Evolutionary conservation across 1,140 invertebrate genomes (phyloP).

Genomic region (Eufriesea mexicana): DNA sequence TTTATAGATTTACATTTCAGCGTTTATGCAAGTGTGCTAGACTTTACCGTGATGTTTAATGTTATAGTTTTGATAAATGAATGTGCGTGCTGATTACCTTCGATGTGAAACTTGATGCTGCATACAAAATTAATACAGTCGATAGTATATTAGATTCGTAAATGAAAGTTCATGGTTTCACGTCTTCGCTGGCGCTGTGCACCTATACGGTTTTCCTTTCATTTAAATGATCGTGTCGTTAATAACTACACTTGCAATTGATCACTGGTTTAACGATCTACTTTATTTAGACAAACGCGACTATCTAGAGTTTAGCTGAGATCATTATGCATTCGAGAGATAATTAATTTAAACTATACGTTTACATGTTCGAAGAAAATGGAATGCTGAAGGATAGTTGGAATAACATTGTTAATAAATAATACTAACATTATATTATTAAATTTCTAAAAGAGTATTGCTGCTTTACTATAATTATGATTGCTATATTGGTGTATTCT

Average conservation of each 20-base stretch:
- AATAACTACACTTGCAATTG: not conserved
- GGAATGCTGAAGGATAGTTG: no score
- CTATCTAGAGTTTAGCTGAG: no score
- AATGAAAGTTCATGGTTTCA: slow-evolving; percentile 21
- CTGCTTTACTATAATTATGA: no score
- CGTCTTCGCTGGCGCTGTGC: not conserved
- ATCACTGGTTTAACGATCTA: not conserved
- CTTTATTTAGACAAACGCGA: no score
- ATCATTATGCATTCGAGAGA: no score
- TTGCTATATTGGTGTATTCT: no score
- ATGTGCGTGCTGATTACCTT: not conserved
- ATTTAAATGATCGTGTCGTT: not conserved
- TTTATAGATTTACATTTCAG: not conserved
- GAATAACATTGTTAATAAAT: no score
- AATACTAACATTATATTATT: no score
- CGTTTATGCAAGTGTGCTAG: not conserved
- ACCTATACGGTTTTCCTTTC: not conserved
- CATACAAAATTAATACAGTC: slow-evolving; percentile 12
- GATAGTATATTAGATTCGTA: not conserved
- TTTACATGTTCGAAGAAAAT: no score
- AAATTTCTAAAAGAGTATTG: no score
- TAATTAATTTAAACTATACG: no score
- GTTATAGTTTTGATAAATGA: slow-evolving; percentile 21
- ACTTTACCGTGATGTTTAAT: not conserved
- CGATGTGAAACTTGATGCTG: not conserved